Base-by-base conservation (phyloP, 2,797 vertebrate genomes). In the Gymnocypris eckloni region DNA sequence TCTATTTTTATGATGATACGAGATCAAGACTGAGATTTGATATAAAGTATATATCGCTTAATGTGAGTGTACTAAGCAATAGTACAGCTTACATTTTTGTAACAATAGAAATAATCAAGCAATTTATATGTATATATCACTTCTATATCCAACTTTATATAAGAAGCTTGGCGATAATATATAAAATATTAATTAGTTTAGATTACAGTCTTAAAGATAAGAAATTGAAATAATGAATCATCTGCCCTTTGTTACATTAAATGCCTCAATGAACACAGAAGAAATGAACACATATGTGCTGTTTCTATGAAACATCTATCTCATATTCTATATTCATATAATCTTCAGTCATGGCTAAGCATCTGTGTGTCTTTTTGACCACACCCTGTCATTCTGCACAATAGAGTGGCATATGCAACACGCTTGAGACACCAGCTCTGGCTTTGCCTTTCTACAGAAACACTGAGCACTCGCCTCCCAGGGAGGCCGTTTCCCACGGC, bases 401-500 rank as follows among this genome's bases (percentile, higher is more conserved):
- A 91, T 66, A 81, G 89, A 88, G 88, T 91, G 88, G 89, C 86
- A 90, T 86, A 61, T 89, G 88, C 86, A 64, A 80, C 78, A 59
- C 64, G 82, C 86, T 86, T 85, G 90, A 91, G 89, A 92, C 87
- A 89, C 86, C 39, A 88, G 87, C 86, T 86, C 92, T 90, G 90
- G 91, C 92, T 92, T 89, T 88, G 28, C 79, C 89, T 84, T 70
- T 86, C 87, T 91, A 79, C 86, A 89, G 87, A 89, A 81, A 88
- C 80, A 87, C 89, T 83, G 86, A 87, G 92, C 91, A 90, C 91
- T 91, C 87, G 89, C 93, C 92, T 92, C 94, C 94, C 88, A 91
- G 92, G 94, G 94, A 94, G 94, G 91, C 90, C 91, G 91, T 92
- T 94, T 95, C 94, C 94, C 93, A 90, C 90, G 88, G 95, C 70